Evolutionary conservation across 1,140 invertebrate genomes (phyloP), one percentile per base, ranked within the genome.

Genomic region (Drosophila teissieri): DNA sequence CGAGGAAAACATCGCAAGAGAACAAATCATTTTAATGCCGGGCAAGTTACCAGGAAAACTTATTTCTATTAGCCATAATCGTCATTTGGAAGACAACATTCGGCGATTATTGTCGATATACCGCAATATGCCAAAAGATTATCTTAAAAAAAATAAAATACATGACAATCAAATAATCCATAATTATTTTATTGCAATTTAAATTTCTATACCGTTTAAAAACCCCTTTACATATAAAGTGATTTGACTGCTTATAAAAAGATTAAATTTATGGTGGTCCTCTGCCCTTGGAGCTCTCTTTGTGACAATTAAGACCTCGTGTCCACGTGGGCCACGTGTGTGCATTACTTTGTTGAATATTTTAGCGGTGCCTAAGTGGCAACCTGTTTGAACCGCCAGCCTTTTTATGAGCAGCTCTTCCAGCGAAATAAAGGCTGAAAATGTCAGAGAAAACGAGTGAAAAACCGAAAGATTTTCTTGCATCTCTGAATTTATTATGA

Each of bases 401-500:
- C 56, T 51, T 81, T 80, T 81, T 80, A 77, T 77, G 49, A 24
- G 44, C 40, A 42, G 40, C 64, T 42, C 67, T 31, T 10, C n/a
- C 36, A 51, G 48, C 56, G 8, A 34, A 72, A 63, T 70, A 70
- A 70, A 70, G 64, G 67, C 67, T 55, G 40, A 70, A 70, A 69
- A 69, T 46, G 54, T 17, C n/a, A 42, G 19, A 57, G 64, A 49
- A 57, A 64, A 31, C 53, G 48, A 58, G 46, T 45, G 53, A 56
- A 56, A 31, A 8, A 8, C 7, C 57, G 61, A 63, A 69, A 69
- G 48, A 44, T 44, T 64, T 61, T 37, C 27, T 31, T 60, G 73
- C 74, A 64, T 86, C 83, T 83, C 88, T 86, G 79, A 83, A 86
- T 88, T 88, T 83, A 76, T 88, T 81, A 75, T 88, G 78, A 86